Evolutionary conservation across 1,140 invertebrate genomes (phyloP).

Genomic region (Phortica variegata): DNA sequence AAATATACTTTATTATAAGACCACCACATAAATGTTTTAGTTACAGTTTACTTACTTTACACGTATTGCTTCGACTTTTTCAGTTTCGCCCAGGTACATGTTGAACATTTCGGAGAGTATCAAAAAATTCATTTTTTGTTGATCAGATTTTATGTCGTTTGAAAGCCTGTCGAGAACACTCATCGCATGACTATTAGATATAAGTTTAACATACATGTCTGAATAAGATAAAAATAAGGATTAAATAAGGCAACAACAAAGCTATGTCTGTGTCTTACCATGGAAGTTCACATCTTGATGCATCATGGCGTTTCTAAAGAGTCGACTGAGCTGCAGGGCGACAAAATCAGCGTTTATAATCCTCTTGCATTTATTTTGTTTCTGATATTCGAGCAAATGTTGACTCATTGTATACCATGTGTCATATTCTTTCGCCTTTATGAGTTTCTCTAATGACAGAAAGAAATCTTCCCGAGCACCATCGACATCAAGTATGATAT

Average conservation of each 20-base stretch:
- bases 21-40: neutral
- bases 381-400: conserved; percentile 42
- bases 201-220: conserved; percentile 44
- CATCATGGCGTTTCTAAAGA: conserved; percentile 37
- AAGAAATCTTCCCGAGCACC: conserved; percentile 42
- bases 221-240: neutral
- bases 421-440: conserved; percentile 45
- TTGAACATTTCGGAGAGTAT: conserved; percentile 50
- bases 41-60: conserved; percentile 27
- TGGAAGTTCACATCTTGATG: conserved; percentile 43
- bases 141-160: conserved; percentile 41
- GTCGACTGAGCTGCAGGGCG: conserved; percentile 37
- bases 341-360: conserved; percentile 45
- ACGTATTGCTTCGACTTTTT: conserved; percentile 28
- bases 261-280: conserved; percentile 15
- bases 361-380: conserved; percentile 26
- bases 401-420: conserved; percentile 49
- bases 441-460: conserved; percentile 37
- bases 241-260: neutral
- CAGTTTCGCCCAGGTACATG: conserved; percentile 31
- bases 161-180: conserved; percentile 32
- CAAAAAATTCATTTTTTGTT: conserved; percentile 43
- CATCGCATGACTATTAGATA: conserved; percentile 27
- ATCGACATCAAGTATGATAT: conserved; percentile 30
- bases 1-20: neutral